phyloP scores from a whole-genome alignment of 2,797 vertebrate genomes.

The Brachyalestes nurse region DNA sequence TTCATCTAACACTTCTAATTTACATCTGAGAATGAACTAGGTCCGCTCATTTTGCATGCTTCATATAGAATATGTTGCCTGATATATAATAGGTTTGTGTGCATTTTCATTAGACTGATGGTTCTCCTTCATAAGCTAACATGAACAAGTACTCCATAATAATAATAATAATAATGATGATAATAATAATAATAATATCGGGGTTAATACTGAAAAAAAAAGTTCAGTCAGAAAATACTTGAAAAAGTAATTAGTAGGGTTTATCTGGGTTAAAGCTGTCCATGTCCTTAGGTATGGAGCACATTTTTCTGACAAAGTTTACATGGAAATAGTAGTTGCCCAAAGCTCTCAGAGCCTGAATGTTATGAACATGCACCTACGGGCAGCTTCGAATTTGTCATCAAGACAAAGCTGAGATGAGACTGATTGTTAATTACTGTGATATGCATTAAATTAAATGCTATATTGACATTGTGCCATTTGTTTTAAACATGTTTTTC shows the following conservation, averaged over 20 bases:
- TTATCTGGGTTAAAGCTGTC: neutral
- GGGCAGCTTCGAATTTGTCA: constrained; percentile 42
- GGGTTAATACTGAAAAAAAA: constrained; percentile 6
- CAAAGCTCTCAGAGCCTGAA: constrained; percentile 24
- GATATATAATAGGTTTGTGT: constrained; percentile 34
- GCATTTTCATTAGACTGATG: constrained; percentile 42
- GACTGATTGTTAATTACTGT: constrained; percentile 45
- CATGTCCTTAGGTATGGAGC: constrained; percentile 6
- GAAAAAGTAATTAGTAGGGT: neutral
- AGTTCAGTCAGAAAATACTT: neutral
- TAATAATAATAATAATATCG: constrained; percentile 11
- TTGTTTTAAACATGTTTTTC: constrained; percentile 32
- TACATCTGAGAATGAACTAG: constrained; percentile 20
- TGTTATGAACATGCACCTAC: constrained; percentile 40
- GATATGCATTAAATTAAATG: constrained; percentile 42
- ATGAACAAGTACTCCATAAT: constrained; percentile 41
- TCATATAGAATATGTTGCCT: constrained; percentile 36
- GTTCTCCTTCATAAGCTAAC: constrained; percentile 41
- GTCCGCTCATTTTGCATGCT: constrained; percentile 50
- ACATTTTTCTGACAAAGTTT: constrained; percentile 14
- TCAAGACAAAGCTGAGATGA: constrained; percentile 29
- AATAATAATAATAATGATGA: neutral
- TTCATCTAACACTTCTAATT: constrained; percentile 21
- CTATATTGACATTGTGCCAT: constrained; percentile 46
- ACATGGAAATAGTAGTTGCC: constrained; percentile 14